phyloP scores from a whole-genome alignment of 2,797 vertebrate genomes.

The Chiloscyllium punctatum region DNA sequence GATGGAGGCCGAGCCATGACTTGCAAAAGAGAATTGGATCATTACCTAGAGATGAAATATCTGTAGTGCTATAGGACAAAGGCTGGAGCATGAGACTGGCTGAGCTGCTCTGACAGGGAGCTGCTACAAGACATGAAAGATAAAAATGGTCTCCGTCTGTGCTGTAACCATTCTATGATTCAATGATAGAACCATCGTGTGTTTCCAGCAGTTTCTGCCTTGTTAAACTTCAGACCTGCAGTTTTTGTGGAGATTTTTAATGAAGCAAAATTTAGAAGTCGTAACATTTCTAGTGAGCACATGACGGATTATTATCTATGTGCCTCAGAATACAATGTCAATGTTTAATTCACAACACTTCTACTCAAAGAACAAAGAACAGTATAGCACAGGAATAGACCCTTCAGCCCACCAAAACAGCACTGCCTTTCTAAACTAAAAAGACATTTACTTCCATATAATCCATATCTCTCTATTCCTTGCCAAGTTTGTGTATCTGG shows the following conservation, averaged over 20 bases:
- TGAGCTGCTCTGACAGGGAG: not conserved
- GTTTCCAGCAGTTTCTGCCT: not conserved
- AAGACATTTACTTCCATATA: too few species aligned
- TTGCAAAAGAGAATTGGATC: not conserved
- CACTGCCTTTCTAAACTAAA: too few species aligned
- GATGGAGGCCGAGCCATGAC: not conserved
- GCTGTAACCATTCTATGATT: not conserved
- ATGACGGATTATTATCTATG: not conserved
- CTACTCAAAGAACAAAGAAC: not conserved
- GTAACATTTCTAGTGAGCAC: not conserved
- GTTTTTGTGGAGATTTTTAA: not conserved
- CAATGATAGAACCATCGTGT: not conserved
- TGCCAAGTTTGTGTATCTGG: too few species aligned
- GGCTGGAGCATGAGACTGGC: not conserved
- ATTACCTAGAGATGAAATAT: not conserved
- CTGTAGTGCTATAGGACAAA: too few species aligned
- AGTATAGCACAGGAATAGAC: too few species aligned
- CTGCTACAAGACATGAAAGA: not conserved
- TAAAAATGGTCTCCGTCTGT: not conserved
- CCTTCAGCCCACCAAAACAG: too few species aligned
- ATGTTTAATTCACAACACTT: not conserved
- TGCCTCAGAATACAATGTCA: not conserved
- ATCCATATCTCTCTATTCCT: too few species aligned
- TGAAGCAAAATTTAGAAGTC: not conserved
- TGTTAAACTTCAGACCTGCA: not conserved